Conservation (phyloP, 2,113 vertebrate species). For the Xerus inauris region DNA sequence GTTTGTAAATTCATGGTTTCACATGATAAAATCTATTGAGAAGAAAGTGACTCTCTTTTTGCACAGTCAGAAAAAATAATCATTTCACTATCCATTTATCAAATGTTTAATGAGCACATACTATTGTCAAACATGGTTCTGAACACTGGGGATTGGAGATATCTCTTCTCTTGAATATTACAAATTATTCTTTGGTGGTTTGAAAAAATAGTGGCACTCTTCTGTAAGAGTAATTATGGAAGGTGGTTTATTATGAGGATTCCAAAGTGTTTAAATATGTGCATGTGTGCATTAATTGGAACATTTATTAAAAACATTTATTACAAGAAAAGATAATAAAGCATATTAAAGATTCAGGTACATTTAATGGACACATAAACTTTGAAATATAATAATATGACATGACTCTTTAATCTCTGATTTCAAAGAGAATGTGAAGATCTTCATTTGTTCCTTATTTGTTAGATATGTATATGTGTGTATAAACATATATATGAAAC, state of each 20-base stretch:
- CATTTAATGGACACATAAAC: not conserved
- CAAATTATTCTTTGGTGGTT: not conserved
- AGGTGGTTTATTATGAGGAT: not conserved
- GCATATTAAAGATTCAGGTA: slow-evolving; percentile 28
- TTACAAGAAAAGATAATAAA: slow-evolving; percentile 25
- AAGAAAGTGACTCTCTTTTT: not conserved
- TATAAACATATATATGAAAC: not conserved
- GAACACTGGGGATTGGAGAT: not conserved
- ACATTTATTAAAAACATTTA: slow-evolving; percentile 15
- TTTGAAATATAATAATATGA: slow-evolving; percentile 16
- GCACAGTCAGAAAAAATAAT: not conserved
- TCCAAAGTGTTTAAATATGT: not conserved
- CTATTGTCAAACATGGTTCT: not conserved
- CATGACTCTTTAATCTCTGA: not conserved
- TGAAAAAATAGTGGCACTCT: not conserved
- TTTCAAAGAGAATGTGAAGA: not conserved
- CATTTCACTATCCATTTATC: not conserved
- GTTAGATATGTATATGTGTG: not conserved
- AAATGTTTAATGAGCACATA: not conserved
- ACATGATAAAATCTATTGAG: not conserved
- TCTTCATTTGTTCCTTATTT: not conserved
- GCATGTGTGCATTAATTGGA: not conserved
- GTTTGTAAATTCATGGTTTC: not conserved
- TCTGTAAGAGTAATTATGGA: not conserved
- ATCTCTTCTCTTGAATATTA: not conserved